phyloP scores from a whole-genome alignment of 2,797 vertebrate genomes.

The Macrochelys suwanniensis region DNA sequence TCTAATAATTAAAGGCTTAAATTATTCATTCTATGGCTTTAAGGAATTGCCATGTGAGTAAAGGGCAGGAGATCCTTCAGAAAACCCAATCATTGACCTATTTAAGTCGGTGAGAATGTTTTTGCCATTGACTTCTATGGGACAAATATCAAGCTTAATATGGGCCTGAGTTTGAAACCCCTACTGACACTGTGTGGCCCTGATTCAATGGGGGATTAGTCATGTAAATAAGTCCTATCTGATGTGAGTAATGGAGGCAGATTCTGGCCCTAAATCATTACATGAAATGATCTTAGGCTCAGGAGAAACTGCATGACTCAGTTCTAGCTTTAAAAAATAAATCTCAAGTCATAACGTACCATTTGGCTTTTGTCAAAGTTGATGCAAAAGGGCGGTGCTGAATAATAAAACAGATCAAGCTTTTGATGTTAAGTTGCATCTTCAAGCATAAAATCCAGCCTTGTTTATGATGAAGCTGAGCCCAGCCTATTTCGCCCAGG shows the following conservation, averaged over 20 bases:
- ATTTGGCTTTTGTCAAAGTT: constrained; percentile 66
- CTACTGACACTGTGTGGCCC: constrained; percentile 20
- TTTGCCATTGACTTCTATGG: not conserved
- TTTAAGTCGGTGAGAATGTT: not conserved
- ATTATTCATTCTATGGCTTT: not conserved
- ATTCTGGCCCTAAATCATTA: constrained; percentile 45
- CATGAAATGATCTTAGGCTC: constrained; percentile 2
- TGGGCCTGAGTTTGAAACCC: not conserved
- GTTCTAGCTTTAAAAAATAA: constrained; percentile 56
- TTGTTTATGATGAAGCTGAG: constrained; percentile 56
- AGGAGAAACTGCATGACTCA: constrained; percentile 60
- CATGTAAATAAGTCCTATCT: constrained; percentile 5
- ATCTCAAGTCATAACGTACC: constrained; percentile 57
- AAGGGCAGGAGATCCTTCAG: not conserved
- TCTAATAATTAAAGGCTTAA: not conserved
- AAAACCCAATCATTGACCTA: not conserved
- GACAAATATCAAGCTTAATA: not conserved
- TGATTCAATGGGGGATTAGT: constrained; percentile 8
- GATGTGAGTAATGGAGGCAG: constrained; percentile 30
- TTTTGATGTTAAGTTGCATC: constrained; percentile 73
- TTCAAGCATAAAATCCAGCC: constrained; percentile 67
- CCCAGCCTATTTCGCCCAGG: constrained; percentile 64
- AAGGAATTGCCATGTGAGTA: not conserved
- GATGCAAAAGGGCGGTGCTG: constrained; percentile 55
- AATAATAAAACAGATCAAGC: constrained; percentile 73